A percentile compares a stretch with the other conserved stretches of the same genome.
Evolutionary conservation across 1,140 invertebrate species (phyloP).

Genomic region (Tetragonula clypearis): DNA sequence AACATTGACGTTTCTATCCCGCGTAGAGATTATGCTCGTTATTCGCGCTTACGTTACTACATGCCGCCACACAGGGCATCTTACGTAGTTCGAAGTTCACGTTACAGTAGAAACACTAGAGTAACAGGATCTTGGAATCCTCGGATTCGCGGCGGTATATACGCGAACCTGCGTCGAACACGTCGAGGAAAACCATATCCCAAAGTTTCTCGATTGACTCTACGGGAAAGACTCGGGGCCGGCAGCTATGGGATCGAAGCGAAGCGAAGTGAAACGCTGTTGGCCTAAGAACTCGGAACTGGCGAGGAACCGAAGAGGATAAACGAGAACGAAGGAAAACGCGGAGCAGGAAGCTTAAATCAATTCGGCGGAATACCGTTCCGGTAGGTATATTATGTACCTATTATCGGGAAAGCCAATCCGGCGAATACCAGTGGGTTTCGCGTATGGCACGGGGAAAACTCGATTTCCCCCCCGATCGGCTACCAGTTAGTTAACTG

Average conservation of each 20-base stretch:
- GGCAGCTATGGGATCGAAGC: constrained; percentile 47
- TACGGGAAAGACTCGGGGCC: constrained; percentile 49
- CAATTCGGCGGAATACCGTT: constrained; percentile 64
- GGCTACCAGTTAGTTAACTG: constrained; percentile 64
- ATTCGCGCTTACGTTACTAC: not conserved
- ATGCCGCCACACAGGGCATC: too few relatives aligned
- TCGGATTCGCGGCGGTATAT: constrained; percentile 29
- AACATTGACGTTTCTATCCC: not conserved
- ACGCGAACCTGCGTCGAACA: constrained; percentile 30
- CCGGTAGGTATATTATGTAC: constrained; percentile 68
- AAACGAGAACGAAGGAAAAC: constrained; percentile 18
- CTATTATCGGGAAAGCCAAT: constrained; percentile 67
- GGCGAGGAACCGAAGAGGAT: not conserved
- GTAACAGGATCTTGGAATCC: constrained; percentile 23
- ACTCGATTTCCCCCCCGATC: constrained; percentile 64
- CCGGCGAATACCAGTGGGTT: constrained; percentile 61
- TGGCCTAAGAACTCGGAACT: constrained; percentile 16
- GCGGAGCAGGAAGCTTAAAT: constrained; percentile 57
- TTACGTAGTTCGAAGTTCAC: too few relatives aligned
- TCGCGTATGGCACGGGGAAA: constrained; percentile 51
- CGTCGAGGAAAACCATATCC: constrained; percentile 50
- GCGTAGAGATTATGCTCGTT: not conserved
- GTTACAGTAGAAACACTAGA: too few relatives aligned
- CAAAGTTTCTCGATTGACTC: constrained; percentile 64
- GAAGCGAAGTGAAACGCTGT: constrained; percentile 56